Evolutionary conservation across 2,113 vertebrate genomes (phyloP), one percentile per base, ranked within the genome.

Genomic region (Nothobranchius furzeri): DNA sequence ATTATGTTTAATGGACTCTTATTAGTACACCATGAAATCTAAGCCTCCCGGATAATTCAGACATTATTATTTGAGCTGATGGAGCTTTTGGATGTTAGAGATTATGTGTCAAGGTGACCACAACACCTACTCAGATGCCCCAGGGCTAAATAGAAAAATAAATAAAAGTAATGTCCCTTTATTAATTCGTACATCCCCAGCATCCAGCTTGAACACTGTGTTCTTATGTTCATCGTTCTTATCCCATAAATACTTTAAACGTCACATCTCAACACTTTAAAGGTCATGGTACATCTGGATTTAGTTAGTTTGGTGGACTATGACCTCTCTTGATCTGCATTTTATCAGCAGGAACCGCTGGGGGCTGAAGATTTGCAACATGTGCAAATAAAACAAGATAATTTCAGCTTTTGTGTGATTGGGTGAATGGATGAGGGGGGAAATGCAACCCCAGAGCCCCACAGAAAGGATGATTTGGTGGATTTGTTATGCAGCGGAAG

Each of bases 181-280:
- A 1, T 40, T 40, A 40, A 7, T 7, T 40, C 37, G 1, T 40
- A 9, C 37, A 40, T 40, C 45, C 20, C 40, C 60, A 68, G 50
- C 42, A 70, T 67, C 60, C 77, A 43, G 24, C 40, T 45, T 11
- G 68, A 47, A 72, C 55, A 35, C 47, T 17, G 0, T 30, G 60
- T 73, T 40, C 50, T 47, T 48, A 62, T 53, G 50, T 56, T 42
- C 72, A 60, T 47, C 49, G 59, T 75, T 70, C 6, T 8, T 12
- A 25, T 51, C 25, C 46, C 12, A 74, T 12, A 30, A 58, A 40
- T 40, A 40, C 9, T 40, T 40, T 40, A 40, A 40, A 55, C n/a
- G 48, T 48, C 7, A 25, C 13, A 52, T 42, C 8, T 25, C 7
- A 35, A 9, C 1, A 51, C 50, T 60, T 11, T 11, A 40, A 40